A percentile compares a stretch with the other conserved stretches of the same genome.
Evolutionary conservation across 2,888 invertebrate species (phyloP).

Genomic region (Ophioninae sp.): DNA sequence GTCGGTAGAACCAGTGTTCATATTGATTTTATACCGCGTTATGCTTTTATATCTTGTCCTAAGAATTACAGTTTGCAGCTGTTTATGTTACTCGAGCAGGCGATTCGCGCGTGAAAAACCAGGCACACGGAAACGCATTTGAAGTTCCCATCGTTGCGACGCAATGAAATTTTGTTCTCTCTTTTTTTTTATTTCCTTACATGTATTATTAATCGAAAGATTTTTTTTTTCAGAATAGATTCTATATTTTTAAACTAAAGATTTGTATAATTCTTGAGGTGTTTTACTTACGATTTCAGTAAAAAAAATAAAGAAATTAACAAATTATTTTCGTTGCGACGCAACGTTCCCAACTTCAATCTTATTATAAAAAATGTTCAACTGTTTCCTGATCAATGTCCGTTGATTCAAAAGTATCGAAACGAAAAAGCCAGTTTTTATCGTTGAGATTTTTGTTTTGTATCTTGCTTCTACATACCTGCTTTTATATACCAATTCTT

Average conservation of each 20-base stretch:
- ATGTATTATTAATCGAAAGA: no score
- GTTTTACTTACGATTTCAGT: no score
- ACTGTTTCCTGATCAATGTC: not conserved
- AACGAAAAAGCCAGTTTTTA: not conserved
- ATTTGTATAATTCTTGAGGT: no score
- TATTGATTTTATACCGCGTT: constrained; percentile 30
- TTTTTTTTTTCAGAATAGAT: no score
- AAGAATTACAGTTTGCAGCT: not conserved
- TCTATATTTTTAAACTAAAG: no score
- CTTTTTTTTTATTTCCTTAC: no score
- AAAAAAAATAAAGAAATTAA: no score
- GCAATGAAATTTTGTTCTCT: no score
- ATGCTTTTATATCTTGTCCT: not conserved
- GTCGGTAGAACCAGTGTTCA: not conserved
- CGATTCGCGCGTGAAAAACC: not conserved
- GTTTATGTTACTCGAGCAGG: constrained; percentile 6
- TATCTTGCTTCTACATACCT: not conserved
- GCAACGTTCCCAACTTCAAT: no score
- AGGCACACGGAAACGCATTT: no score
- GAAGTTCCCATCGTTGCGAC: no score
- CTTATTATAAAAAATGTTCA: not conserved
- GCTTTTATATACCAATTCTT: not conserved
- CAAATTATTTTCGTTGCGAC: no score
- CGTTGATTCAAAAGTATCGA: not conserved
- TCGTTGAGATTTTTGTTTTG: not conserved